These are phyloP conservation scores for Sylvicola fuscatus DNA, from an alignment of 2,888 invertebrate species.

Conservation along the genomic window DNA sequence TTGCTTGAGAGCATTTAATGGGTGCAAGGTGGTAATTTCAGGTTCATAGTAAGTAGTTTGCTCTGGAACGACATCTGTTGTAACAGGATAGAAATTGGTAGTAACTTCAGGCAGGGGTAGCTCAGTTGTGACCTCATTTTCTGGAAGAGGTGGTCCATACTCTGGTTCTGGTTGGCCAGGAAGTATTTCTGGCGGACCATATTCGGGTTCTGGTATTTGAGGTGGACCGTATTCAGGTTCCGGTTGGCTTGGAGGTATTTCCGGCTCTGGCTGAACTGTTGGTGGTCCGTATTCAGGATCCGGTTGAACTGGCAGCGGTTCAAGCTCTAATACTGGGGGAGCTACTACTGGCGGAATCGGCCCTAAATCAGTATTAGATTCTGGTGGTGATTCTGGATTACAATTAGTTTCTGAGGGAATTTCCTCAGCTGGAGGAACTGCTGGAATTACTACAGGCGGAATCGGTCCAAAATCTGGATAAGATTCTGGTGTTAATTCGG, in stretches of 20 bases:
- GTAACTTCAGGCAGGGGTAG: not conserved
- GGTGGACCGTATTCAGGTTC: slow-evolving; percentile 8
- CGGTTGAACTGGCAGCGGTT: not conserved
- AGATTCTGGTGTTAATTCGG: not conserved
- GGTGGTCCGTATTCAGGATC: not conserved
- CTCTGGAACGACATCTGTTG: not conserved
- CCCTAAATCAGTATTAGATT: not conserved
- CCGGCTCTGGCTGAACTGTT: not conserved
- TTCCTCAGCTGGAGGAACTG: not conserved
- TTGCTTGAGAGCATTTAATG: no score
- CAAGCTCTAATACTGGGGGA: not conserved
- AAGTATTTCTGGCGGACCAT: slow-evolving; percentile 2
- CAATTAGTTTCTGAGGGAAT: not conserved
- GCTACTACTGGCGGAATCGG: not conserved
- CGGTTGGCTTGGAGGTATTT: slow-evolving; percentile 7
- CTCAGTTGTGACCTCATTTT: slow-evolving; percentile 1
- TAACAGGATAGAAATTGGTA: slow-evolving; percentile 8
- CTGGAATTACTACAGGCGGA: not conserved
- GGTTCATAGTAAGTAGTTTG: no score
- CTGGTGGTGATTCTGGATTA: not conserved
- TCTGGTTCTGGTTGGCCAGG: slow-evolving; percentile 8
- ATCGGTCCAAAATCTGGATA: not conserved
- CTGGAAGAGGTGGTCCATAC: slow-evolving; percentile 5
- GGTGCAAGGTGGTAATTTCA: no score
- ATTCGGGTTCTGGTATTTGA: slow-evolving; percentile 5